Conservation (phyloP, 2,888 invertebrate species). For the Oligia fasciuncula region DNA sequence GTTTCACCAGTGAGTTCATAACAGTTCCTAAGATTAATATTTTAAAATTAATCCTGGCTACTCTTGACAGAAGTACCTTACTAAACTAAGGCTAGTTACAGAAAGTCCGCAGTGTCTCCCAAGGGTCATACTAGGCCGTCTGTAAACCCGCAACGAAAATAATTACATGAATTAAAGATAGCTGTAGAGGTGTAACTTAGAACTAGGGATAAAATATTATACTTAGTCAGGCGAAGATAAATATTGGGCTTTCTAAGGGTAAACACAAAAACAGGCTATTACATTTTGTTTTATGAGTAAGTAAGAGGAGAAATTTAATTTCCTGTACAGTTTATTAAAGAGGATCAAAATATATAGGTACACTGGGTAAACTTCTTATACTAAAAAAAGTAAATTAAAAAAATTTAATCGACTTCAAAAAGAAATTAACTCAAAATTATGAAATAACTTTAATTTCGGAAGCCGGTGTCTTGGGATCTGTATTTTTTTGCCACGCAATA, state of each 20-base stretch:
- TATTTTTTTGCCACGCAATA: too few relatives aligned
- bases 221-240: not conserved
- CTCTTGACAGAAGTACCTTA: not conserved
- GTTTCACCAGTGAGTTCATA: too few relatives aligned
- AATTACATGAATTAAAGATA: slow-evolving; percentile 32
- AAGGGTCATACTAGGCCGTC: slow-evolving; percentile 30
- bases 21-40: not conserved
- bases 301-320: not conserved
- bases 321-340: not conserved
- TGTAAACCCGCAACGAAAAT: slow-evolving; percentile 28
- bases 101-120: slow-evolving; percentile 20
- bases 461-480: too few relatives aligned
- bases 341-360: too few relatives aligned
- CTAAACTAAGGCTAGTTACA: not conserved
- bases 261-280: not conserved
- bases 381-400: too few relatives aligned
- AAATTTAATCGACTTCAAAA: too few relatives aligned
- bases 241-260: not conserved
- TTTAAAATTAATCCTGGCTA: slow-evolving; percentile 2
- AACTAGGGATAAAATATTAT: not conserved
- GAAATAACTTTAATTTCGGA: too few relatives aligned
- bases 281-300: not conserved
- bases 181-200: slow-evolving; percentile 3
- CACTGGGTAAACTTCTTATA: too few relatives aligned
- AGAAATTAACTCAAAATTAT: too few relatives aligned